phyloP scores from a whole-genome alignment of 2,888 invertebrate genomes.

The Malacosoma neustria region DNA sequence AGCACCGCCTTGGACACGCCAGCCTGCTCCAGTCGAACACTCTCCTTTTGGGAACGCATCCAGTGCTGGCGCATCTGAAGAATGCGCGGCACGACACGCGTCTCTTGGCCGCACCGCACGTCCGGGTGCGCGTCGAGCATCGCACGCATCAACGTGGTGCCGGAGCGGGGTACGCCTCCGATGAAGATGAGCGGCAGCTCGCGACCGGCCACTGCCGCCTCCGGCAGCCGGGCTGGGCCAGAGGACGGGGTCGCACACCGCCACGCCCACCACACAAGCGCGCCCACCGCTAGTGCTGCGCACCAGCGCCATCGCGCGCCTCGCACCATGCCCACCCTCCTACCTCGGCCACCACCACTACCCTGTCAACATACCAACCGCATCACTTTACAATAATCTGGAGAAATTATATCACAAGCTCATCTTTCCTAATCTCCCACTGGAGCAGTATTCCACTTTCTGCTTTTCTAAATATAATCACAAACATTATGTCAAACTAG shows the following conservation, averaged over 20 bases:
- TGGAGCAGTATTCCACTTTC: no score
- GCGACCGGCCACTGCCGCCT: slow-evolving; percentile 77
- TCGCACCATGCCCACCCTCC: slow-evolving; percentile 24
- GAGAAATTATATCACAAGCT: no score
- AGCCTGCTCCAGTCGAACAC: slow-evolving; percentile 91
- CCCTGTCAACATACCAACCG: no score
- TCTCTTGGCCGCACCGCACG: slow-evolving; percentile 97
- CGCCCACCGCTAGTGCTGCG: slow-evolving; percentile 24
- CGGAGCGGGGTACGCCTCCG: slow-evolving; percentile 97
- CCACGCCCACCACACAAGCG: slow-evolving; percentile 30
- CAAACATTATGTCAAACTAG: no score
- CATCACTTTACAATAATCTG: no score
- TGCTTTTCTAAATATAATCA: no score
- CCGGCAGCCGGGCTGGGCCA: slow-evolving; percentile 19
- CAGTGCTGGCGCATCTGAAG: slow-evolving; percentile 96
- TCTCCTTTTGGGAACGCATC: slow-evolving; percentile 95
- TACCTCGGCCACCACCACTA: slow-evolving; percentile 13
- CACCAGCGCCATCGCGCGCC: slow-evolving; percentile 24
- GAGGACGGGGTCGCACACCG: no score
- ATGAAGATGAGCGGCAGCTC: slow-evolving; percentile 97
- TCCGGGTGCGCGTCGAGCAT: slow-evolving; percentile 99
- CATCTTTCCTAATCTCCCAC: no score
- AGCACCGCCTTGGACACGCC: slow-evolving; percentile 94
- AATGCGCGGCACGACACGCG: slow-evolving; percentile 96
- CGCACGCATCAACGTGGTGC: slow-evolving; percentile 97